These are phyloP conservation scores for Gonioctena quinquepunctata DNA, from an alignment of 1,140 invertebrate species.

Conservation along the genomic window DNA sequence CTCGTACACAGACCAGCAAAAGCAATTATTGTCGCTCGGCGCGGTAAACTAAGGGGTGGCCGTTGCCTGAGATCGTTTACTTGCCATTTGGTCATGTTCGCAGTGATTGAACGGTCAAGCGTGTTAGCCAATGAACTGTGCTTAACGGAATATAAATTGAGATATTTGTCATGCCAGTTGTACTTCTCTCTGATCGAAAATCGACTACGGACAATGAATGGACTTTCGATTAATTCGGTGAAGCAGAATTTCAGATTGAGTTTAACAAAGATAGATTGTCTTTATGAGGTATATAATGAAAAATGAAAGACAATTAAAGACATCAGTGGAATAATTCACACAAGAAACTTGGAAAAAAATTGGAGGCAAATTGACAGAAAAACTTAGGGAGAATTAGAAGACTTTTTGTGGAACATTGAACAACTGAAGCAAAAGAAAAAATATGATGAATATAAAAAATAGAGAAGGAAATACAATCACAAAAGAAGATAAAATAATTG, in stretches of 20 bases:
- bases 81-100: slow-evolving; percentile 32
- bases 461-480: too few species aligned
- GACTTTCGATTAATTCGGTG: neutral
- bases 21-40: neutral
- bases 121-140: slow-evolving; percentile 38
- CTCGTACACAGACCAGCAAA: neutral
- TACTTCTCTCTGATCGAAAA: neutral
- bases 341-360: too few species aligned
- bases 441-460: too few species aligned
- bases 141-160: slow-evolving; percentile 52
- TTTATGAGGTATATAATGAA: too few species aligned
- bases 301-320: too few species aligned
- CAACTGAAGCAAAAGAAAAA: too few species aligned
- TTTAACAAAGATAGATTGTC: too few species aligned
- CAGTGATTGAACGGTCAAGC: slow-evolving; percentile 41
- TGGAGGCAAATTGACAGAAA: too few species aligned
- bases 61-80: slow-evolving; percentile 2
- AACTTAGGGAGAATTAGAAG: too few species aligned
- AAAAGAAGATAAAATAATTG: too few species aligned
- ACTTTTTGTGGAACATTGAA: too few species aligned
- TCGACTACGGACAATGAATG: neutral
- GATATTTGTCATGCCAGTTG: slow-evolving; percentile 39
- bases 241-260: neutral
- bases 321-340: too few species aligned
- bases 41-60: neutral